Conservation (phyloP, 2,797 vertebrate genomes). For the Oreochromis grahami region DNA sequence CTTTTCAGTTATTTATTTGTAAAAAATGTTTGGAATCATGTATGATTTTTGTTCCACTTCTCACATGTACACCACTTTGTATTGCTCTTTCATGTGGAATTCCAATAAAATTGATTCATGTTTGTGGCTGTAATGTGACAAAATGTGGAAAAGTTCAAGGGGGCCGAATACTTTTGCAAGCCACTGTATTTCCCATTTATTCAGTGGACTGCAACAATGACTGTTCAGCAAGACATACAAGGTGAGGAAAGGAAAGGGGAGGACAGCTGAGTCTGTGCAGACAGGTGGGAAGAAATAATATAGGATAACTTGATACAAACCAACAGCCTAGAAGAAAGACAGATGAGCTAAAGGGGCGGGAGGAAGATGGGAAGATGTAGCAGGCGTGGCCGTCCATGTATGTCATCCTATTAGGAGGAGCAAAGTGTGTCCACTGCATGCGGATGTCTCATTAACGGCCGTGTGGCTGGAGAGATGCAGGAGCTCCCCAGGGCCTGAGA, state of each 20-base stretch:
- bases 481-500: conserved; percentile 70
- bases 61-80: no score
- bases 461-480: conserved; percentile 61
- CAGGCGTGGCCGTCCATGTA: conserved; percentile 71
- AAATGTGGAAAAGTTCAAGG: no score
- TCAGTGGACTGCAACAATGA: not conserved
- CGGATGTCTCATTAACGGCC: conserved; percentile 70
- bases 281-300: conserved; percentile 1
- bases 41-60: no score
- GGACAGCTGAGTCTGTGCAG: not conserved
- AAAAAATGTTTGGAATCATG: no score
- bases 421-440: conserved; percentile 70
- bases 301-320: conserved; percentile 3
- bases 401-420: conserved; percentile 70
- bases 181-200: conserved; percentile 3
- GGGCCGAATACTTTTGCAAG: no score
- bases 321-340: not conserved
- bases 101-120: no score
- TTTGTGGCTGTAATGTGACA: no score
- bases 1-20: no score
- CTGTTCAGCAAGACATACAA: not conserved
- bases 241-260: not conserved
- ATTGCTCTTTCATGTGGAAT: no score
- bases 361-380: not conserved
- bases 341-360: conserved; percentile 1